phyloP scores from a whole-genome alignment of 2,888 invertebrate species.

The Eupithecia subumbrata region DNA sequence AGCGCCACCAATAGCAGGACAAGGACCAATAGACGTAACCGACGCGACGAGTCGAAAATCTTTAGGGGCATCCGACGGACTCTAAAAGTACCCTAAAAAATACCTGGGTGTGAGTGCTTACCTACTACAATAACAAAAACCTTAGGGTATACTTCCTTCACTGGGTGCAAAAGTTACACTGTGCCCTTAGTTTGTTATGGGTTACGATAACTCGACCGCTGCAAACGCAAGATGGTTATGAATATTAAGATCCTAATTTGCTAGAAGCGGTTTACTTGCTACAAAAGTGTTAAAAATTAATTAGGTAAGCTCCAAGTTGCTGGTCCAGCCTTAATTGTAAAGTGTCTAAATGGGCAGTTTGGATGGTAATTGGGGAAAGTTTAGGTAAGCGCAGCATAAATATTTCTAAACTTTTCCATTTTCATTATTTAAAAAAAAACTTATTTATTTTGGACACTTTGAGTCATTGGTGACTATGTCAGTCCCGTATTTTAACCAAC shows the following conservation, averaged over 20 bases:
- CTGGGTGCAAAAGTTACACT: conserved; percentile 6
- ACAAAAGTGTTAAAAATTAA: conserved; percentile 15
- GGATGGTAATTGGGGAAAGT: background rate
- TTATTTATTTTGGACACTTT: no score
- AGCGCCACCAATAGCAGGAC: no score
- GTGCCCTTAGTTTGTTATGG: conserved; percentile 48
- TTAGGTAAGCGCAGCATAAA: background rate
- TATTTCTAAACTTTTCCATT: background rate
- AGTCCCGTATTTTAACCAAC: no score
- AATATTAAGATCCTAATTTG: conserved; percentile 61
- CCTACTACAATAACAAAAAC: no score
- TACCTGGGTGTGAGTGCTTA: no score
- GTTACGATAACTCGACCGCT: conserved; percentile 43
- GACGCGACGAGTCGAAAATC: no score
- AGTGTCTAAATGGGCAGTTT: conserved; percentile 8
- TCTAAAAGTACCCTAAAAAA: no score
- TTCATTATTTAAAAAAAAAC: no score
- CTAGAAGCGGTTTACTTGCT: conserved; percentile 35
- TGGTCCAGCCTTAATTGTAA: conserved; percentile 5
- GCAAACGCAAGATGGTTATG: conserved; percentile 47
- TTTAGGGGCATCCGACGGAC: no score
- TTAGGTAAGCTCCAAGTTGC: background rate
- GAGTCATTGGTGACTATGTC: no score
- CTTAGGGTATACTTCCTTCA: no score
- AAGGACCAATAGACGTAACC: no score